phyloP scores from a whole-genome alignment of 2,888 invertebrate species.

The Argyra leucocephala region DNA sequence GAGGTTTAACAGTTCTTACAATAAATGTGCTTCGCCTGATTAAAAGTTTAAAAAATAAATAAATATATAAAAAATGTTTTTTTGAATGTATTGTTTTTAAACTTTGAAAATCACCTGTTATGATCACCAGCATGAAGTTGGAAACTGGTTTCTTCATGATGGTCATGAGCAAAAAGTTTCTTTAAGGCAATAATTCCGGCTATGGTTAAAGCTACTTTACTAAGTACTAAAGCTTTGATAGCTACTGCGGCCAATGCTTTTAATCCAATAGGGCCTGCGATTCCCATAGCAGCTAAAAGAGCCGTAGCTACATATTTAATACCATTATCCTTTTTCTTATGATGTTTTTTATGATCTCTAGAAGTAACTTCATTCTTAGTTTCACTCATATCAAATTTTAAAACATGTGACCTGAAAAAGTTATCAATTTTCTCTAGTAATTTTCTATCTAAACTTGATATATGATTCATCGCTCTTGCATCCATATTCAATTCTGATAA shows the following conservation, averaged over 20 bases:
- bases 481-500: constrained; percentile 43
- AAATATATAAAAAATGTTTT: not conserved
- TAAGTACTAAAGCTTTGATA: constrained; percentile 61
- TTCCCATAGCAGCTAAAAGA: constrained; percentile 55
- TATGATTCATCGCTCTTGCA: constrained; percentile 49
- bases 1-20: constrained; percentile 50
- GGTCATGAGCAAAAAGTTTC: constrained; percentile 60
- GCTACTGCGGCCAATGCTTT: constrained; percentile 62
- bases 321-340: constrained; percentile 46
- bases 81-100: not conserved
- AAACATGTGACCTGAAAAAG: constrained; percentile 54
- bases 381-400: constrained; percentile 50
- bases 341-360: constrained; percentile 26
- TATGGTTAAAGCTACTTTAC: constrained; percentile 63
- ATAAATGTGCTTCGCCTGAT: constrained; percentile 54
- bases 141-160: constrained; percentile 54
- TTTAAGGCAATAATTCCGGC: constrained; percentile 62
- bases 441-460: constrained; percentile 49
- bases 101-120: constrained; percentile 45
- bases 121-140: constrained; percentile 59
- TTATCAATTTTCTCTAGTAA: constrained; percentile 47
- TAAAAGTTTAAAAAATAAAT: constrained; percentile 15
- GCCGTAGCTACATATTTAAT: constrained; percentile 51
- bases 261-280: constrained; percentile 59
- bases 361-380: constrained; percentile 27